Base-by-base conservation (phyloP, 2,797 vertebrate genomes). In the Erpetoichthys calabaricus region DNA sequence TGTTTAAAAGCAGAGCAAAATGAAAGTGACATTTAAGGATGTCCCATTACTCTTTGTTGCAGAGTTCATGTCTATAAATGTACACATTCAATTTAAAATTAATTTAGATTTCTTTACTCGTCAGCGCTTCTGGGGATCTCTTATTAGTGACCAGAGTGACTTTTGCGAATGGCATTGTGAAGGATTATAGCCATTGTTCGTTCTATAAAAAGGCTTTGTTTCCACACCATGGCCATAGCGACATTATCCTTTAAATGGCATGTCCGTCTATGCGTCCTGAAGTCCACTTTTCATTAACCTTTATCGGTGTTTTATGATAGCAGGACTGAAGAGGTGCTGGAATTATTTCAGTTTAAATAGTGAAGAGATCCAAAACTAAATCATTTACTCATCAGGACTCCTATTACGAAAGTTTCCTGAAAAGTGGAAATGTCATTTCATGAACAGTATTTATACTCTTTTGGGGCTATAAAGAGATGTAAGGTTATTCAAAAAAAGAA, bases 211-310 rank as follows among this genome's bases (percentile, higher is more conserved):
- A 58, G 53, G 64, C 63, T 67, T 61, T 60, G 65, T 68, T 47
- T 47, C 51, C 62, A 65, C 44, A 64, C 66, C 61, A 76, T 75
- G 69, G 50, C 43, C 56, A 58, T 44, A 60, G 62, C 68, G 61
- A 64, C 66, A 65, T 68, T 63, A 69, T 70, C 61, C 50, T 46
- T 62, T 61, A 63, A 74, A 70, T 65, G 61, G 56, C 60, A 60
- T 64, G 10, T 62, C 53, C 25, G 45, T 56, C 55, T 64, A 59
- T 60, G 58, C 56, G 64, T 56, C 56, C 64, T 58, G 63, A 63
- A 62, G 52, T 65, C 68, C 62, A 60, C 62, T 65, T 76, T 73
- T 74, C 66, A 75, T 79, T 73, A 74, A 80, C 74, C 73, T 71
- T 56, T 62, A 58, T 70, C 64, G 65, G 64, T 67, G 64, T 64